These are phyloP conservation scores for Rhabdornis inornatus DNA, from an alignment of 2,113 vertebrate species.

Conservation along the genomic window DNA sequence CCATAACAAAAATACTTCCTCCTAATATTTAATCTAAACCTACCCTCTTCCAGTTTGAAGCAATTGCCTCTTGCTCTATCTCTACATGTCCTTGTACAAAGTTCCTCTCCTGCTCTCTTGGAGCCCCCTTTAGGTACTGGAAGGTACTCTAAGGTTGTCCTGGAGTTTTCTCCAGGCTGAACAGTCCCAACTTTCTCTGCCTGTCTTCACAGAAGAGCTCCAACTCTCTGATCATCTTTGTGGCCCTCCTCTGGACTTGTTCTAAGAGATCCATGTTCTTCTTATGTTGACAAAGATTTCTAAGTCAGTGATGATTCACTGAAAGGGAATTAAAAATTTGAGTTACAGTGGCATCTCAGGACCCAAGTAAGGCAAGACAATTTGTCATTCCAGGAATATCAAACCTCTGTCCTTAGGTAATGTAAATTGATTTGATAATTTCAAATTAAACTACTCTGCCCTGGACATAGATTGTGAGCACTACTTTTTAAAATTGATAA, in stretches of 20 bases:
- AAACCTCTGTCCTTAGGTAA: neutral
- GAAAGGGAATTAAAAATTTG: neutral
- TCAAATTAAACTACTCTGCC: neutral
- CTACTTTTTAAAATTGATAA: neutral
- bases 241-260: neutral
- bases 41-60: neutral
- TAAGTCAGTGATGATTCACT: neutral
- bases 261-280: neutral
- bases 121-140: neutral
- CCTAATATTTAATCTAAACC: neutral
- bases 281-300: neutral
- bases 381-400: neutral
- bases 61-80: no score
- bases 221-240: neutral
- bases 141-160: accelerated
- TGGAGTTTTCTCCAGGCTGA: neutral
- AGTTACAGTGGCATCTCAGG: neutral
- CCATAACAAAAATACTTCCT: neutral
- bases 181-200: neutral
- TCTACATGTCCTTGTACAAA: no score
- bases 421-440: neutral
- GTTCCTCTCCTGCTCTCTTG: neutral
- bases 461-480: neutral
- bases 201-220: neutral
- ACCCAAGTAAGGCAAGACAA: neutral